A percentile compares a stretch with the other conserved stretches of the same genome.
Evolutionary conservation across 2,888 invertebrate genomes (phyloP).

Genomic region (Drosophila eohydei): DNA sequence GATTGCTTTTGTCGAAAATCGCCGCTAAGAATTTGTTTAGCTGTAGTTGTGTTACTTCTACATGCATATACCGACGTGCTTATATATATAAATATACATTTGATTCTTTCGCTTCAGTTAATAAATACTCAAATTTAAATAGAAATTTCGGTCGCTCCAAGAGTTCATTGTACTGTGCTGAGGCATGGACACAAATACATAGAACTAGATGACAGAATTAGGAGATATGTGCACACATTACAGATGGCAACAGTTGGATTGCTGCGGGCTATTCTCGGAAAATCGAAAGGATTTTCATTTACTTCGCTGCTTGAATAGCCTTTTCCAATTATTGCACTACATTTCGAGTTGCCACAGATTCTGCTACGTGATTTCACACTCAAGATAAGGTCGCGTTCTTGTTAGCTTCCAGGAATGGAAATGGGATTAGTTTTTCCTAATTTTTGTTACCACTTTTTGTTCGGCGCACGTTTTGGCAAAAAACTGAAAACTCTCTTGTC

Average conservation of each 20-base stretch:
- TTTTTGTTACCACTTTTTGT: conserved; percentile 51
- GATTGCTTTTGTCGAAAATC: conserved; percentile 66
- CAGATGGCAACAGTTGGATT: conserved; percentile 7
- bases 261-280: conserved; percentile 32
- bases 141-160: conserved; percentile 50
- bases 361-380: conserved; percentile 70
- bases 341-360: conserved; percentile 9
- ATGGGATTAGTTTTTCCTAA: conserved; percentile 38
- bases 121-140: conserved; percentile 69
- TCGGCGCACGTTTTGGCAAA: conserved; percentile 56
- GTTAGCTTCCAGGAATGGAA: conserved; percentile 57
- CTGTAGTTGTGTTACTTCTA: conserved; percentile 58
- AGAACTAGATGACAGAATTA: conserved; percentile 8
- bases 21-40: conserved; percentile 55
- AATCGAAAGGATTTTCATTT: conserved; percentile 57
- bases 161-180: conserved; percentile 65
- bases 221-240: not conserved
- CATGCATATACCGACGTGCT: conserved; percentile 18
- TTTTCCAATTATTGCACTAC: conserved; percentile 54
- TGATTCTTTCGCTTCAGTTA: conserved; percentile 57
- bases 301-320: conserved; percentile 17
- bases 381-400: conserved; percentile 58
- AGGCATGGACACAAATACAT: conserved; percentile 1
- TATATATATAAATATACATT: conserved; percentile 8
- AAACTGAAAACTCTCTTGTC: conserved; percentile 21